A percentile compares a stretch with the other conserved stretches of the same genome.
phyloP scores from a whole-genome alignment of 2,888 invertebrate species.

The Pollenia amentaria region DNA sequence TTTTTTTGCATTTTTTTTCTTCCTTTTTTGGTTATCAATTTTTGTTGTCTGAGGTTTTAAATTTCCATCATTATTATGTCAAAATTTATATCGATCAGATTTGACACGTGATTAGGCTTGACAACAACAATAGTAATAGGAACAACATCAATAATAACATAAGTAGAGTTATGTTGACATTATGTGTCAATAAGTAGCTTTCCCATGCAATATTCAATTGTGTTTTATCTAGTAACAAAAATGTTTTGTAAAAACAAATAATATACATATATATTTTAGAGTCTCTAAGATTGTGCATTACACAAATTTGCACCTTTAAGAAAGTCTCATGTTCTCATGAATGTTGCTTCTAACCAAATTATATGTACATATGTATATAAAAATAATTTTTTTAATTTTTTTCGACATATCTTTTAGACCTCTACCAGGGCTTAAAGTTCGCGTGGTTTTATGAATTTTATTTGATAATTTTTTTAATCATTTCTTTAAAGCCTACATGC shows the following conservation, averaged over 20 bases:
- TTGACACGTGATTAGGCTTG: constrained; percentile 81
- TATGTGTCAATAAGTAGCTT: constrained; percentile 60
- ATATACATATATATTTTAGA: not conserved
- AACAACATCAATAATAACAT: not conserved
- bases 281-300: too few relatives aligned
- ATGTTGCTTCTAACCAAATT: too few relatives aligned
- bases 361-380: too few relatives aligned
- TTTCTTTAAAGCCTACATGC: too few relatives aligned
- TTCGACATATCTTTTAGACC: too few relatives aligned
- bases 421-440: too few relatives aligned
- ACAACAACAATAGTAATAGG: constrained; percentile 17
- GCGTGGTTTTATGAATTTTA: too few relatives aligned
- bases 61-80: constrained; percentile 81
- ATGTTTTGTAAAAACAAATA: not conserved
- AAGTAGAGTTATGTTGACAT: constrained; percentile 34
- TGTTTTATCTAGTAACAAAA: not conserved
- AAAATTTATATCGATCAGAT: constrained; percentile 77
- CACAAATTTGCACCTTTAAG: too few relatives aligned
- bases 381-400: too few relatives aligned
- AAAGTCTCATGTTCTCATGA: too few relatives aligned
- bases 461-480: too few relatives aligned
- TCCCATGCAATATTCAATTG: not conserved
- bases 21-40: constrained; percentile 24
- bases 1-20: not conserved
- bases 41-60: constrained; percentile 78